Evolutionary conservation across 2,797 vertebrate genomes (phyloP).

Genomic region (Corythornis leucogaster): DNA sequence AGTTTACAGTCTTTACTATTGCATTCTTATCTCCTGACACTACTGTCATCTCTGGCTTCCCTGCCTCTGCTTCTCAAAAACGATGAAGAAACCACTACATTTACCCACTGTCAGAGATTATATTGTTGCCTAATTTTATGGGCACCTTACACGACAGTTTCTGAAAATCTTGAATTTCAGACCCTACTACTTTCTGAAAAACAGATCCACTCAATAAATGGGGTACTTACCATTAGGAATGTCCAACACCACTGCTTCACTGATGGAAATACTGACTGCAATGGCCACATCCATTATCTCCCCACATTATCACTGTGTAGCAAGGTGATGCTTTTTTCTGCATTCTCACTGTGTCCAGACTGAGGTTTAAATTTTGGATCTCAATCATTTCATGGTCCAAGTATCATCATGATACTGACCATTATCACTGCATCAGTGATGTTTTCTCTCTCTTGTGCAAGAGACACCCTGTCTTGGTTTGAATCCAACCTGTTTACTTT

Average conservation of each 20-base stretch:
- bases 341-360: neutral
- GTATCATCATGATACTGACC: neutral
- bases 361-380: neutral
- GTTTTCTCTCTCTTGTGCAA: neutral
- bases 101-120: neutral
- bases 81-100: neutral
- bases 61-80: neutral
- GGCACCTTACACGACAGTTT: neutral
- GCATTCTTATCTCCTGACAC: neutral
- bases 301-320: neutral
- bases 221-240: neutral
- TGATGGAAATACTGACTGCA: neutral
- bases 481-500: neutral
- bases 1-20: constrained; percentile 14
- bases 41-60: constrained; percentile 7
- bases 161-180: neutral
- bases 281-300: neutral
- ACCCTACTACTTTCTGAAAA: neutral
- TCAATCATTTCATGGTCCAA: neutral
- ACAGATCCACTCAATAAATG: neutral
- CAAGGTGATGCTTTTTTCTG: neutral
- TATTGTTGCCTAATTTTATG: constrained; percentile 16
- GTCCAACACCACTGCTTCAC: neutral
- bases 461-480: neutral
- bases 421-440: neutral